Percentiles rank a stretch among this genome's conserved stretches.
Evolutionary conservation across 2,113 vertebrate species (phyloP).

Genomic region (Aegotheles bennettii): DNA sequence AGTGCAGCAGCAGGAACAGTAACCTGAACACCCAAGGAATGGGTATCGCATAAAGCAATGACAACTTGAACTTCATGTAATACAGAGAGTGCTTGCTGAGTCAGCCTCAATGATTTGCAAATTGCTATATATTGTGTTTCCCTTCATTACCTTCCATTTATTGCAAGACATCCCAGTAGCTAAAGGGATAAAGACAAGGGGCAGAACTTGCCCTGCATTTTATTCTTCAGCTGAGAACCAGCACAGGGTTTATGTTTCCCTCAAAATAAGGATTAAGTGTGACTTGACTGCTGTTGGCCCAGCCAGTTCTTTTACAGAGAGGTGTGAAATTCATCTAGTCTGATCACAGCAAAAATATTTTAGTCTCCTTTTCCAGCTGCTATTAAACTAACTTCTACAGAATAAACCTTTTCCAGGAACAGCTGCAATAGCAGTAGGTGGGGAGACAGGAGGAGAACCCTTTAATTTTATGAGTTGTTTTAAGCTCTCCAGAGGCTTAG

Average conservation of each 20-base stretch:
- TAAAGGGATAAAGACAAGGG: neutral
- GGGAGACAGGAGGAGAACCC: neutral
- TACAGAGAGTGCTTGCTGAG: neutral
- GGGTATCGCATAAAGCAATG: neutral
- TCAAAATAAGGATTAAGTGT: conserved; percentile 52
- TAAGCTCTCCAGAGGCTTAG: neutral
- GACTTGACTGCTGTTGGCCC: conserved; percentile 10
- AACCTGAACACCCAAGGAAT: neutral
- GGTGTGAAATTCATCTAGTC: conserved; percentile 46
- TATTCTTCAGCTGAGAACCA: neutral
- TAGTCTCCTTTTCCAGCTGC: conserved; percentile 3
- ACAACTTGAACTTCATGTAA: neutral
- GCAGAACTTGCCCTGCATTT: neutral
- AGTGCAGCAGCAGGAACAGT: neutral
- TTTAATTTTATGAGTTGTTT: neutral
- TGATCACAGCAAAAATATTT: conserved; percentile 38
- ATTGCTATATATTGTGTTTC: neutral
- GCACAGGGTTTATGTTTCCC: neutral
- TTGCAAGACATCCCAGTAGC: neutral
- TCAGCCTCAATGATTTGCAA: neutral
- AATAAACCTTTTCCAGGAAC: neutral
- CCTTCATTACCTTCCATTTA: neutral
- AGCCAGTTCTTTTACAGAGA: neutral
- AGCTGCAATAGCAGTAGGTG: neutral
- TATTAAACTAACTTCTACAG: conserved; percentile 10